Conservation (phyloP, 2,888 invertebrate species). For the Pterobdella sp. region DNA sequence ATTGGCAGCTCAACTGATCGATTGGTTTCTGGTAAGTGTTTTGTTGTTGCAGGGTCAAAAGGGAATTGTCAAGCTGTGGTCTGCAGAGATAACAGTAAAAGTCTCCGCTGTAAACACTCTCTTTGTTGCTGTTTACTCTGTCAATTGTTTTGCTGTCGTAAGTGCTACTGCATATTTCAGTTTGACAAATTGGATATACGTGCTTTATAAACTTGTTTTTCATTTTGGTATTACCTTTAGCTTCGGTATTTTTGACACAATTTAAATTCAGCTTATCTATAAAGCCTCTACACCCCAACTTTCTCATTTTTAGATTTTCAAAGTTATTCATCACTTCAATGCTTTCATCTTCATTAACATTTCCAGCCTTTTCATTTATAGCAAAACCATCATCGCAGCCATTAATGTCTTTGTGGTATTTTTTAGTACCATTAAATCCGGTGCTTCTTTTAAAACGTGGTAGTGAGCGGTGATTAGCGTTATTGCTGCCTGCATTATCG, state of each 20-base stretch:
- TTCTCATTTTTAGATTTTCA: not conserved
- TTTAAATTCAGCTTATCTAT: too few species aligned
- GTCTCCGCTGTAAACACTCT: not conserved
- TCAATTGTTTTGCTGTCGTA: too few species aligned
- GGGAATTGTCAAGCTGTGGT: not conserved
- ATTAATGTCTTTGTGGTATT: not conserved
- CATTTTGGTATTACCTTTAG: too few species aligned
- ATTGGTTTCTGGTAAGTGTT: not conserved
- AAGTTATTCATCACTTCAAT: not conserved
- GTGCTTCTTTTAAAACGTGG: not conserved
- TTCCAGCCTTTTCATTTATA: not conserved
- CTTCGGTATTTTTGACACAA: too few species aligned
- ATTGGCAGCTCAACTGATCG: conserved; percentile 7
- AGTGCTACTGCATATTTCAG: too few species aligned
- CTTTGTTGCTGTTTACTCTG: not conserved
- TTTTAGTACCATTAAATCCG: not conserved
- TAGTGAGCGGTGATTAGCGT: not conserved
- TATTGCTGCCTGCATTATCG: not conserved
- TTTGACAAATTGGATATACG: too few species aligned
- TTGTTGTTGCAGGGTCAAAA: not conserved
- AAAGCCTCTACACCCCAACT: too few species aligned
- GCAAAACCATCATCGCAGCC: not conserved
- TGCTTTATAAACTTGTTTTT: too few species aligned
- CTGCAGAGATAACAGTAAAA: not conserved
- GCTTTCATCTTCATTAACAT: not conserved